These are phyloP conservation scores for Pempheris klunzingeri DNA, from an alignment of 2,797 vertebrate species.

Conservation along the genomic window DNA sequence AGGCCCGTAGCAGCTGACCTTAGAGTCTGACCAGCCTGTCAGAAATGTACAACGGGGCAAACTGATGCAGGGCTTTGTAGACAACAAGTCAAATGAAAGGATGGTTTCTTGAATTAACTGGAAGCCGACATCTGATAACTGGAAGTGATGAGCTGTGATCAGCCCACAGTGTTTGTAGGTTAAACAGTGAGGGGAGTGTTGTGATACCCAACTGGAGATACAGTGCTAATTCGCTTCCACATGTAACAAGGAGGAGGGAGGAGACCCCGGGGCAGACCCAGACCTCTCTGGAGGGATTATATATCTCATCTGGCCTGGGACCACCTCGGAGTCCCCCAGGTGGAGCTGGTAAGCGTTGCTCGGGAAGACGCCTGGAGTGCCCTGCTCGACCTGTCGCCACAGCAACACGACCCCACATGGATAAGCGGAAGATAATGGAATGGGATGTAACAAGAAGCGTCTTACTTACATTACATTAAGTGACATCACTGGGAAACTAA, in stretches of 20 bases:
- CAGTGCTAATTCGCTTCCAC: neutral
- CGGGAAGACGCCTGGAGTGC: too few relatives aligned
- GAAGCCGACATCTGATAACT: neutral
- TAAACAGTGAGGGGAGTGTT: neutral
- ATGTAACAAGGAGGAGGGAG: neutral
- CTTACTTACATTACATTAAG: neutral
- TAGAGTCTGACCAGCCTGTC: neutral
- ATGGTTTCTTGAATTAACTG: neutral
- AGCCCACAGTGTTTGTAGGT: neutral
- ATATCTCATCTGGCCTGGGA: too few relatives aligned
- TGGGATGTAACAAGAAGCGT: too few relatives aligned
- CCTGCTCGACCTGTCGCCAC: too few relatives aligned
- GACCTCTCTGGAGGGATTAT: too few relatives aligned
- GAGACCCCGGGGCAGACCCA: too few relatives aligned
- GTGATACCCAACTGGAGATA: neutral
- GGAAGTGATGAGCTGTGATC: neutral
- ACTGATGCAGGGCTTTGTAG: neutral
- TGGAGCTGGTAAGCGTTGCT: too few relatives aligned
- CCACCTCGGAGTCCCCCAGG: too few relatives aligned
- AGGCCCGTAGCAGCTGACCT: conserved; percentile 6
- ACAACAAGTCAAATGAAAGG: neutral
- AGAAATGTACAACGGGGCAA: neutral
- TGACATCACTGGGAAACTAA: neutral
- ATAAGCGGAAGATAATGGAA: too few relatives aligned
- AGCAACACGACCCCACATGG: too few relatives aligned